Base-by-base conservation (phyloP, 1,140 invertebrate species). In the Eulimnadia texana region DNA sequence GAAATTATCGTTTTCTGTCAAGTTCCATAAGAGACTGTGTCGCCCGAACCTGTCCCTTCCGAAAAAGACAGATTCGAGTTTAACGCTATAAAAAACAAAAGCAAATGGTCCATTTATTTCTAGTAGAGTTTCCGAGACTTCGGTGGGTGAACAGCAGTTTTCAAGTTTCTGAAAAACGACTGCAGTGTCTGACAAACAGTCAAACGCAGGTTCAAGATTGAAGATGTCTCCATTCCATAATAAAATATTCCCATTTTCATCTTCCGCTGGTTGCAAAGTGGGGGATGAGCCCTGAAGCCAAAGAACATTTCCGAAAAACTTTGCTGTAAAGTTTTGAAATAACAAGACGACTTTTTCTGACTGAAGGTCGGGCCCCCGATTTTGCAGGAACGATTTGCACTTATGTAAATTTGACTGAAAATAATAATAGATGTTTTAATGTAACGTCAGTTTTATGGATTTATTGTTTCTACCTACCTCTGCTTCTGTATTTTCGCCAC, bases 161-260 rank as follows among this genome's bases (percentile, higher is more conserved):
- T 29, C 27, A 10, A 51, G 16, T 61, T 62, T 33, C 64, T 62
- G 9, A 42, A 63, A 16, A 50, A 25, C 49, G 58, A 49, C 56
- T 59, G 29, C 29, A n/a, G 25, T 29, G 50, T 33, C 25, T 58
- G 22, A 27, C 42, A 42, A n/a, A 6, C 23, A 16, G 27, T 49
- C 51, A 33, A n/a, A 57, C 62, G 52, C 50, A 24, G 59, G 23
- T 67, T 20, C 58, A 62, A 79, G 78, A 67, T 73, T 77, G 71
- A 84, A 90, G 62, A 88, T 75, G 74, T 92, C 88, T 58, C 88
- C 88, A 77, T 92, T 92, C 80, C 85, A 92, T 13, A 88, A 68
- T 47, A 91, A 70, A 61, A 81, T 67, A 67, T 82, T 82, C 25
- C 80, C 76, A 50, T 72, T 65, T 2, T 67, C 64, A 69, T 80